Base-by-base conservation (phyloP, 2,888 invertebrate species). In the Parnassius mnemosyne region DNA sequence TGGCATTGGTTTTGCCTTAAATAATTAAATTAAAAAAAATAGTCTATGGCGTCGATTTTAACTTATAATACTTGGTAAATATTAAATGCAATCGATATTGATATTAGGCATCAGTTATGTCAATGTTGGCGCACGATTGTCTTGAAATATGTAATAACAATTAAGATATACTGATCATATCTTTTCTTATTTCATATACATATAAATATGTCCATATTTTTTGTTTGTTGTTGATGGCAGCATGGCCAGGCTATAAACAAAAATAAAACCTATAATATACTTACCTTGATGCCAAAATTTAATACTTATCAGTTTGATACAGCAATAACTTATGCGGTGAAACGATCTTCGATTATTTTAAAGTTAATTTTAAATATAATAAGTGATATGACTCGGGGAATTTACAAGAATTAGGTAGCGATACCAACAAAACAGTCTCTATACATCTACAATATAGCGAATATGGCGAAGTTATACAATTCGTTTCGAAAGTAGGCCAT, bases 331-430 rank as follows among this genome's bases (percentile, higher is more conserved):
- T 12, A 9, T 13, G 1, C 16, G 49, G 49, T 47, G 50, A 58
- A 54, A 51, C 9, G 59, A 59, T 76, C 81, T 84, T 84, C 81
- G 80, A 81, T 76, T 84, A 86, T 78, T 82, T 84, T 88, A 84
- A 69, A 61, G 66, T 70, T 74, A 76, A 74, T 77, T 76, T 34
- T 78, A 76, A 78, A 76, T 81, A 84, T 70, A 71, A 68, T 72
- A 77, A 79, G 78, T 90, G 91, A 90, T 90, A 90, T 90, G 90
- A 88, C 84, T 89, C 76, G 77, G 81, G 78, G 79, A 73, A 71
- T 84, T 82, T 84, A 74, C 71, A 79, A 81, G 79, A 77, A 73
- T 75, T 69, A 74, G 71, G 75, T 20, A 66, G 34, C 46, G 46
- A 55, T 58, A 61, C 20, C 56, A 65, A 42, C 50, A 65, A 65